These are phyloP conservation scores for Pycnomerus fuliginosus DNA, from an alignment of 2,888 invertebrate species.

Conservation along the genomic window DNA sequence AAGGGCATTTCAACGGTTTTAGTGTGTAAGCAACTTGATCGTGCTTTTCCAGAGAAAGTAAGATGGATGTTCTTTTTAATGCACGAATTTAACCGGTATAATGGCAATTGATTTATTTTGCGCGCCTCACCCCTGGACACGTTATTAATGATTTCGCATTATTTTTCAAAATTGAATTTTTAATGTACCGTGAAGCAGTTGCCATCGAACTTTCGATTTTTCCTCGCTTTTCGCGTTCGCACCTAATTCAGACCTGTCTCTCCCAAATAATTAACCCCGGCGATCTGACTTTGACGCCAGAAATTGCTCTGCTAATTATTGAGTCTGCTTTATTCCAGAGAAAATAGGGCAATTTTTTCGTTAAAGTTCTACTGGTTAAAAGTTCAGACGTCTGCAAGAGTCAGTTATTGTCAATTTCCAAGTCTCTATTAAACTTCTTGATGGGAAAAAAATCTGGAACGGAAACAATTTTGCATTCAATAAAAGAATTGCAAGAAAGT, in stretches of 20 bases:
- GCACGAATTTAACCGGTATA: constrained; percentile 21
- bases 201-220: constrained; percentile 1
- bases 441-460: no score
- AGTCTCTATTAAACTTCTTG: no score
- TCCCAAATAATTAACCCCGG: not conserved
- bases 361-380: no score
- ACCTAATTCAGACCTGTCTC: not conserved
- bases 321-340: no score
- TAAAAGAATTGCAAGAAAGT: no score
- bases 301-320: no score
- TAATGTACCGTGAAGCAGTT: constrained; percentile 21
- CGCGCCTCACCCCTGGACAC: constrained; percentile 10
- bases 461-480: no score
- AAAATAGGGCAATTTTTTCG: no score
- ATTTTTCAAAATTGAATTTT: constrained; percentile 29
- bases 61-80: constrained; percentile 24
- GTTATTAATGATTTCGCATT: constrained; percentile 24
- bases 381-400: no score
- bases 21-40: constrained; percentile 14
- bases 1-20: constrained; percentile 18
- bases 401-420: no score
- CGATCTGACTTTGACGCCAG: no score
- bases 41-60: constrained; percentile 5
- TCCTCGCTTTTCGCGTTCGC: not conserved
- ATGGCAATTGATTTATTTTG: constrained; percentile 24